phyloP scores from a whole-genome alignment of 1,140 invertebrate species.

The Phocides pigmalion region DNA sequence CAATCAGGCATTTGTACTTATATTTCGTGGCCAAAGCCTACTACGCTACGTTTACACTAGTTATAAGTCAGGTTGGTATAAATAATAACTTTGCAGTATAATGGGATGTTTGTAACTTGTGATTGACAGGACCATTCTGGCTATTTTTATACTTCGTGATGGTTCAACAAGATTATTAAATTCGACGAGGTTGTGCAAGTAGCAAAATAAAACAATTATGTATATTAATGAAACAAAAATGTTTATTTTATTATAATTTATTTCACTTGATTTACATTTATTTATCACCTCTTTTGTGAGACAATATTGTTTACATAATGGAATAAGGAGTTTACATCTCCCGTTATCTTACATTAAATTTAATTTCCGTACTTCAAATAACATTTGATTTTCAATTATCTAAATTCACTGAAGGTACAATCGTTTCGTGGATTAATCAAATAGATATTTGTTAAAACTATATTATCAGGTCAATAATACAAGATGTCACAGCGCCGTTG shows the following conservation, averaged over 20 bases:
- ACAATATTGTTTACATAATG: slow-evolving; percentile 19
- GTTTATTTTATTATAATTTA: slow-evolving; percentile 24
- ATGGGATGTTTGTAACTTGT: too few species aligned
- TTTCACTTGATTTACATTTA: slow-evolving; percentile 29
- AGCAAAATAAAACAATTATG: slow-evolving; percentile 13
- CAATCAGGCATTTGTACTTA: too few species aligned
- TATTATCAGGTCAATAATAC: slow-evolving; percentile 6
- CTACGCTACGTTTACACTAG: too few species aligned
- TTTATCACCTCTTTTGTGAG: slow-evolving; percentile 12
- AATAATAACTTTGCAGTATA: too few species aligned
- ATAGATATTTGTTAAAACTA: slow-evolving; percentile 5
- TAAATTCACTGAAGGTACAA: slow-evolving; percentile 22
- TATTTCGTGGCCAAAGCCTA: too few species aligned
- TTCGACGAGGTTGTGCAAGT: neutral
- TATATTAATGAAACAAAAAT: slow-evolving; percentile 17
- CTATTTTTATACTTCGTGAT: too few species aligned
- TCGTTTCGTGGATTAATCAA: slow-evolving; percentile 7
- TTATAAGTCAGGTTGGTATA: too few species aligned
- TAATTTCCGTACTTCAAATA: neutral
- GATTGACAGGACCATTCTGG: too few species aligned
- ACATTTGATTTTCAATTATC: neutral
- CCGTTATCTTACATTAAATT: neutral
- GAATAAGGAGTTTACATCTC: slow-evolving; percentile 19
- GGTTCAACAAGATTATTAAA: too few species aligned
- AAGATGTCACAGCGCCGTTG: too few species aligned